These are phyloP conservation scores for Phengaris alcon DNA, from an alignment of 2,888 invertebrate species.

Conservation along the genomic window DNA sequence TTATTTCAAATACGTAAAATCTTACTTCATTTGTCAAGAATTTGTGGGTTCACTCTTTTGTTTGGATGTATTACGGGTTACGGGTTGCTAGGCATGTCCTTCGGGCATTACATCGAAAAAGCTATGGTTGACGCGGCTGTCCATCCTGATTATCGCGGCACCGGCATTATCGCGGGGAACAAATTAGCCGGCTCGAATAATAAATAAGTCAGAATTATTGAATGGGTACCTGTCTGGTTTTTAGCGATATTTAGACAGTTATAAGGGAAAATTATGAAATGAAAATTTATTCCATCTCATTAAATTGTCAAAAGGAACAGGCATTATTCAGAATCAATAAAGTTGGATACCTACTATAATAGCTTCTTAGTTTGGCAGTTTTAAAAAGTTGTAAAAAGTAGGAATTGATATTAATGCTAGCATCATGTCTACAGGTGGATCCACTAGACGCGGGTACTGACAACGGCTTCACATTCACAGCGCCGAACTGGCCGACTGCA, in stretches of 20 bases:
- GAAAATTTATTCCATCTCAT: too few relatives aligned
- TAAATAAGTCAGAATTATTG: neutral
- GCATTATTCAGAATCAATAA: too few relatives aligned
- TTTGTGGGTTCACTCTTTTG: neutral
- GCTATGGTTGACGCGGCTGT: neutral
- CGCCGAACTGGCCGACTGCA: conserved; percentile 96
- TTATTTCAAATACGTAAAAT: too few relatives aligned
- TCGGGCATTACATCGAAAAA: neutral
- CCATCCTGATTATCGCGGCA: neutral
- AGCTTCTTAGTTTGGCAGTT: too few relatives aligned
- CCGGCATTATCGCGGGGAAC: neutral
- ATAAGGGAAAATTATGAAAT: too few relatives aligned
- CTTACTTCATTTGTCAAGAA: too few relatives aligned
- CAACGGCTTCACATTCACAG: conserved; percentile 96
- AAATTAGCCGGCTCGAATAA: neutral
- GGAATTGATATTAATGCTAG: neutral
- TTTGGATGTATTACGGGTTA: neutral
- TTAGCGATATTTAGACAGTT: too few relatives aligned
- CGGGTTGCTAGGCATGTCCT: neutral
- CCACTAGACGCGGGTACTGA: conserved; percentile 96
- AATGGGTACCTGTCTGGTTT: too few relatives aligned
- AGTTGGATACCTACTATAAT: too few relatives aligned
- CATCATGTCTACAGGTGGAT: conserved; percentile 82
- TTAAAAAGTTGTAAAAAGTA: too few relatives aligned
- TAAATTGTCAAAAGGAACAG: too few relatives aligned